These are phyloP conservation scores for Bungarus multicinctus DNA, from an alignment of 2,113 vertebrate species.

Conservation along the genomic window DNA sequence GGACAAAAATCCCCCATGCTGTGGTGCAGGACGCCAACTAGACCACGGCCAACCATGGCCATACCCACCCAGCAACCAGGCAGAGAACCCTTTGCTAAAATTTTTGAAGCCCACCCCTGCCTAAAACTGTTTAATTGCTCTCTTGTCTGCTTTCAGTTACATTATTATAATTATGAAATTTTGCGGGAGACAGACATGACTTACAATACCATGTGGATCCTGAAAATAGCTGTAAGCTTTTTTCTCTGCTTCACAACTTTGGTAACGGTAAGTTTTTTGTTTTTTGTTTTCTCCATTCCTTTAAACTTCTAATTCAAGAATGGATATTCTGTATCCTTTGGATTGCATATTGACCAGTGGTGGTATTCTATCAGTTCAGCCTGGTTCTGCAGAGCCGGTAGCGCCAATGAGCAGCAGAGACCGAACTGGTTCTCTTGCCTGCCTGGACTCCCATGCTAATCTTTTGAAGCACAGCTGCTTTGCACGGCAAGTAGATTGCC, in stretches of 20 bases:
- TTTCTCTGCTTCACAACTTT: neutral
- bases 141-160: neutral
- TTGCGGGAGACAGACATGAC: neutral
- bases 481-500: too few species aligned
- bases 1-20: too few species aligned
- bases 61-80: too few species aligned
- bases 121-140: neutral
- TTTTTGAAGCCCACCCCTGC: neutral
- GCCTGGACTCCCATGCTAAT: too few species aligned
- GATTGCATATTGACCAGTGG: neutral
- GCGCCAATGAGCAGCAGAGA: too few species aligned
- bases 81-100: too few species aligned
- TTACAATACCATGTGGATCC: accelerated
- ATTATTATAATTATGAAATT: neutral
- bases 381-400: too few species aligned
- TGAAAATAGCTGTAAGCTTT: neutral
- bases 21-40: too few species aligned
- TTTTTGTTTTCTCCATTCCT: neutral
- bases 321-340: neutral
- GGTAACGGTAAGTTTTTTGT: neutral
- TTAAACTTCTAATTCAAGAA: neutral
- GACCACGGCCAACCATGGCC: too few species aligned
- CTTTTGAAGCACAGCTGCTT: too few species aligned
- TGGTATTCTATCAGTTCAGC: too few species aligned
- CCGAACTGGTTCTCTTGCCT: too few species aligned